Percentiles rank a stretch among this genome's conserved stretches.
These are phyloP conservation scores for Samia ricini DNA, from an alignment of 1,140 invertebrate species.

Conservation along the genomic window DNA sequence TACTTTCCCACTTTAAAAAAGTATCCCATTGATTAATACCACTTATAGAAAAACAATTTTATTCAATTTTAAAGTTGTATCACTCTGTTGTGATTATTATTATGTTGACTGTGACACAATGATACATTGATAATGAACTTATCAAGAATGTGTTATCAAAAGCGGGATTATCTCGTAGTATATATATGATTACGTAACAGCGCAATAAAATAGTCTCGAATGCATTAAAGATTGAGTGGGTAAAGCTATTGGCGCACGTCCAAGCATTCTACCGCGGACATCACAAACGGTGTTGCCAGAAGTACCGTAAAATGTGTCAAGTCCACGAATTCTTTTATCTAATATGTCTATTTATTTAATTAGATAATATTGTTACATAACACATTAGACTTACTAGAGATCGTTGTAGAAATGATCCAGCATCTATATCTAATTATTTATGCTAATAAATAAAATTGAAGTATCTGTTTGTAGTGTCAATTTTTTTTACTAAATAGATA, in stretches of 20 bases:
- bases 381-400: not conserved
- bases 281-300: slow-evolving; percentile 1
- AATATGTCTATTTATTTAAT: not conserved
- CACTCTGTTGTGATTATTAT: no score
- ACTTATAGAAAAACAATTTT: no score
- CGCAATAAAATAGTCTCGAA: slow-evolving; percentile 24
- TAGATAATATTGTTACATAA: not conserved
- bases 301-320: not conserved
- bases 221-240: slow-evolving; percentile 24
- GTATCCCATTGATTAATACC: no score
- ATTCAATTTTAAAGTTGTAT: no score
- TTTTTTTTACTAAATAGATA: no score
- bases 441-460: no score
- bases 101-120: not conserved
- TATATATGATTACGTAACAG: slow-evolving; percentile 3
- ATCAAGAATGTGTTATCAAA: not conserved
- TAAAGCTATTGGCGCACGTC: slow-evolving; percentile 20
- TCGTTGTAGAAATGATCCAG: no score
- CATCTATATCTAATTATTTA: no score
- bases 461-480: no score
- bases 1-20: no score
- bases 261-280: slow-evolving; percentile 14
- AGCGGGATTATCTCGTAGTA: not conserved
- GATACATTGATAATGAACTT: not conserved
- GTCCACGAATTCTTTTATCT: not conserved